Conservation (phyloP, 92 coral and sea anemone genomes). For the Actinernus sp. region DNA sequence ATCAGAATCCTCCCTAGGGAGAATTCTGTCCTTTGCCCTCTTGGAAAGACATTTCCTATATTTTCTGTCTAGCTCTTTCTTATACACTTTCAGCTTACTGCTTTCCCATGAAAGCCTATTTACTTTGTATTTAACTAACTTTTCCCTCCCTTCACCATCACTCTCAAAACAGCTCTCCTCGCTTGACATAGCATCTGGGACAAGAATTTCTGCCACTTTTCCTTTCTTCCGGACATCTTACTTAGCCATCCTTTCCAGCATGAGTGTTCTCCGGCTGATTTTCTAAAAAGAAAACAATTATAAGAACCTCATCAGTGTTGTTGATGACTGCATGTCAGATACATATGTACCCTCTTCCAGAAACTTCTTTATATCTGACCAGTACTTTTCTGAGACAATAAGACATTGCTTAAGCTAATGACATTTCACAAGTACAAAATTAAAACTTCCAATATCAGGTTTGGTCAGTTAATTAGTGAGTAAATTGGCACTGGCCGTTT, state of each 20-base stretch:
- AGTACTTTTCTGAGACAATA: no score
- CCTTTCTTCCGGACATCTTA: slow-evolving; percentile 1
- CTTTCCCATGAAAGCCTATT: slow-evolving; percentile 8
- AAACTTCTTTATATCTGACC: no score
- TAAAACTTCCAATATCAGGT: no score
- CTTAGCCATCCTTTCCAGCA: slow-evolving; percentile 2
- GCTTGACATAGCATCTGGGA: slow-evolving; percentile 5
- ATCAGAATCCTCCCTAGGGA: slow-evolving; percentile 9
- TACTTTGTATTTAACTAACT: not conserved
- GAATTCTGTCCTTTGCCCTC: slow-evolving; percentile 10
- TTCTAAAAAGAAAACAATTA: slow-evolving; percentile 8
- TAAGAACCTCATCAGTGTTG: no score
- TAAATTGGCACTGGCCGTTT: no score
- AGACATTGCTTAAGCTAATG: no score
- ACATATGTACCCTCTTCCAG: no score
- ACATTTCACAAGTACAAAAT: no score
- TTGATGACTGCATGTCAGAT: no score
- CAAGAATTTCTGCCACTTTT: slow-evolving; percentile 8
- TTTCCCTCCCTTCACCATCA: slow-evolving; percentile 10
- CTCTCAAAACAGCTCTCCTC: not conserved
- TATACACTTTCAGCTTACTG: not conserved
- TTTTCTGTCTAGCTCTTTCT: slow-evolving; percentile 7
- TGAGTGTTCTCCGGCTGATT: not conserved
- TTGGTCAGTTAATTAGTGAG: no score
- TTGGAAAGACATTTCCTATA: slow-evolving; percentile 1